Conservation (phyloP, 1,140 invertebrate species). For the Philotrypesis tridentata region DNA sequence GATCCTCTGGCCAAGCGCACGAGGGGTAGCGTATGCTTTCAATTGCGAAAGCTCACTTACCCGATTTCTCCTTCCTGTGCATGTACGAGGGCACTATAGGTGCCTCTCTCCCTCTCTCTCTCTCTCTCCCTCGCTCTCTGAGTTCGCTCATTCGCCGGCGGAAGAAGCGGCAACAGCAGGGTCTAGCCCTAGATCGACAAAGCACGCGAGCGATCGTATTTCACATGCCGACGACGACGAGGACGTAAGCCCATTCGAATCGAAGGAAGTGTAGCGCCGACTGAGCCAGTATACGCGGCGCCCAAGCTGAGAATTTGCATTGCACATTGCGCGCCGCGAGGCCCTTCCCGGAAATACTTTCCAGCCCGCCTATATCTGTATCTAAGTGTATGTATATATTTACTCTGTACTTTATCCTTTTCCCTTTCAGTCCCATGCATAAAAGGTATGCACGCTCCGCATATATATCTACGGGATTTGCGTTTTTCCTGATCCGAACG, state of each 20-base stretch:
- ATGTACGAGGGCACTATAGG: background rate
- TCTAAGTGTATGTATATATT: background rate
- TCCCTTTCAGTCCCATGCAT: background rate
- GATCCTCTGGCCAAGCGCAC: too few species aligned
- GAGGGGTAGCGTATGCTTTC: background rate
- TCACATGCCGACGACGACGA: conserved; percentile 26
- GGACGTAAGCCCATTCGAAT: conserved; percentile 30
- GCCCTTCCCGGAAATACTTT: conserved; percentile 28
- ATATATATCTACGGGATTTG: too few species aligned
- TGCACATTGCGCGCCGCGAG: conserved; percentile 1
- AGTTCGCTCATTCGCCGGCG: background rate
- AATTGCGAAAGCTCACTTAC: background rate
- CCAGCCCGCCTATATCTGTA: background rate
- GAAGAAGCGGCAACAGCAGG: background rate
- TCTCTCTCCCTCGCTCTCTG: too few species aligned
- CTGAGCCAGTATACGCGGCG: background rate
- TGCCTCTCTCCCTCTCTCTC: too few species aligned
- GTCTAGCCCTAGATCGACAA: conserved; percentile 51
- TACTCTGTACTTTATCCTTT: background rate
- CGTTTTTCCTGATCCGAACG: background rate
- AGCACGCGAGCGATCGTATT: conserved; percentile 59
- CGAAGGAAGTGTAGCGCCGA: conserved; percentile 22
- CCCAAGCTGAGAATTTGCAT: conserved; percentile 37
- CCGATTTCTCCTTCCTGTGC: background rate
- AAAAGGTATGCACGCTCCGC: background rate